Percentiles rank a stretch among this genome's conserved stretches.
phyloP scores from a whole-genome alignment of 2,113 vertebrate species.

The Rutilus rutilus region DNA sequence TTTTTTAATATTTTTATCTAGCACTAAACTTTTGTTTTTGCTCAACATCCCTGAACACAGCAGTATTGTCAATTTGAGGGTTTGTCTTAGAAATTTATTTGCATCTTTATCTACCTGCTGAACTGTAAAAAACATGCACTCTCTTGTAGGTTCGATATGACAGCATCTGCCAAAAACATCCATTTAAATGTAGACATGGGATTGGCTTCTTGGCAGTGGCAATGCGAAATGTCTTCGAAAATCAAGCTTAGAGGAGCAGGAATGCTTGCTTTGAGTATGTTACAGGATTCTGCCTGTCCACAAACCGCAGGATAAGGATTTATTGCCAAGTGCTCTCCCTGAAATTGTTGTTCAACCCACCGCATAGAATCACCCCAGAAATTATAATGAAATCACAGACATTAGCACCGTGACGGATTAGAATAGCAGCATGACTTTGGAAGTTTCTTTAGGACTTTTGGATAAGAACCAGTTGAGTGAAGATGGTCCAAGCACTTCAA shows the following conservation, averaged over 20 bases:
- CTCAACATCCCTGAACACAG: not conserved
- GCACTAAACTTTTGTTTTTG: not conserved
- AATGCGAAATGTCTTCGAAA: constrained; percentile 17
- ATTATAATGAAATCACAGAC: constrained; percentile 25
- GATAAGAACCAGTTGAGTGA: not conserved
- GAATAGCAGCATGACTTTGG: constrained; percentile 7
- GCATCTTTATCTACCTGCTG: not conserved
- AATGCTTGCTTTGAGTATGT: constrained; percentile 39
- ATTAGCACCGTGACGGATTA: constrained; percentile 21
- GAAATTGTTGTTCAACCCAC: constrained; percentile 30
- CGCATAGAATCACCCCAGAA: constrained; percentile 33
- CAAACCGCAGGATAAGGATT: constrained; percentile 30
- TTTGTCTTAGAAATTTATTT: not conserved
- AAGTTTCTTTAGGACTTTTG: constrained; percentile 13
- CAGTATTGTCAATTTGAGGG: not conserved
- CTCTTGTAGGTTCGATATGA: constrained; percentile 18
- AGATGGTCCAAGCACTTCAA: not conserved
- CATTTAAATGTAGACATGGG: constrained; percentile 29
- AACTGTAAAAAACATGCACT: not conserved
- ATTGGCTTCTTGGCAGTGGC: constrained; percentile 20
- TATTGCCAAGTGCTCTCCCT: constrained; percentile 25
- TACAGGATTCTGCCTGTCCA: constrained; percentile 31
- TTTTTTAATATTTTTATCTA: not conserved
- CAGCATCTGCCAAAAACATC: constrained; percentile 23
- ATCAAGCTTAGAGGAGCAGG: constrained; percentile 13